Evolutionary conservation across 2,797 vertebrate species (phyloP), one percentile per base, ranked within the genome.

Genomic region (Hypotaenidia okinawae): DNA sequence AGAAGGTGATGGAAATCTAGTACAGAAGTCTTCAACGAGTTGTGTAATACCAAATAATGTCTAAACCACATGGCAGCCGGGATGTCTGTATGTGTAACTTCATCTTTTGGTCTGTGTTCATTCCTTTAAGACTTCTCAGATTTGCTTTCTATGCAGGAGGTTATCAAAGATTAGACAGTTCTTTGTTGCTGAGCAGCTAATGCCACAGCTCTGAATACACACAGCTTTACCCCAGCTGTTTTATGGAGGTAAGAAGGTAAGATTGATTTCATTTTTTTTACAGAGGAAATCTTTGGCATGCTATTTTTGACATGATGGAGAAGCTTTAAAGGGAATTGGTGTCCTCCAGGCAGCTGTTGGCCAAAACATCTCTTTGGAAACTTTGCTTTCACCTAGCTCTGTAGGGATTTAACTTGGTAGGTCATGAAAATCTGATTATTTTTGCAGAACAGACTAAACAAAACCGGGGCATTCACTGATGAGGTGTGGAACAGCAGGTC

Each of bases 371-470:
- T 85, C 86, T 89, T 70, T 92, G 95, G 90, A 96, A 96, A 93
- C 68, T 95, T 89, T 35, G 58, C 88, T 89, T 93, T 92, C 84
- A 77, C 92, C 78, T 92, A 27, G 43, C 24, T 94, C 93, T 87
- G 23, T 17, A 22, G 84, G 90, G 88, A 94, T 95, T 92, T 92
- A 87, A 89, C 86, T 93, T 5, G 1, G 80, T 90, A 90, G 68
- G 91, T 86, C 85, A 87, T 80, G 94, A 96, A 92, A 91, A 85
- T 62, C 54, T 96, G 96, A 96, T 95, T 55, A 37, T 90, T 96
- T 96, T 92, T 97, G 61, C 96, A 97, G 96, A 93, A 70, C 30
- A 47, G 87, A 73, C 54, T 45, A 58, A 89, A 74, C 57, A 87
- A 82, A 87, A 96, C 52, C 6, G 41, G 88, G 90, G 88, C 78